Evolutionary conservation across 2,113 vertebrate species (phyloP).

Genomic region (Megalops atlanticus): DNA sequence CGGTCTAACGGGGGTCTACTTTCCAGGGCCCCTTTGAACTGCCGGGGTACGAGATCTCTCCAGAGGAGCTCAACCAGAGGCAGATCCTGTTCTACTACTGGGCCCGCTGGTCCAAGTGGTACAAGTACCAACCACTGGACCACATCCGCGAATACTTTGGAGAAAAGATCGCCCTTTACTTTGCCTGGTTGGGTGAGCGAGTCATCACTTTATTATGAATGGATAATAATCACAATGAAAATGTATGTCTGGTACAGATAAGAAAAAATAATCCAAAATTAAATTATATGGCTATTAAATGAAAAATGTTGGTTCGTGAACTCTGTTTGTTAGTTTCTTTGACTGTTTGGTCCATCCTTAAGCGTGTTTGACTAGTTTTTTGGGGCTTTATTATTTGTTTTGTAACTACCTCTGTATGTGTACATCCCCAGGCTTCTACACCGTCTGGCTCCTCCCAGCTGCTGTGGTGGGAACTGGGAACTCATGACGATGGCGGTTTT

Average conservation of each 20-base stretch:
- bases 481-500: constrained; percentile 71
- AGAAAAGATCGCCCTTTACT: constrained; percentile 68
- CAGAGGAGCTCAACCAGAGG: constrained; percentile 69
- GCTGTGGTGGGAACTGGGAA: constrained; percentile 71
- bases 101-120: constrained; percentile 77
- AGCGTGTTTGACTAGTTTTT: too few relatives aligned
- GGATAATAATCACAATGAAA: fast-evolving
- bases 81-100: constrained; percentile 74
- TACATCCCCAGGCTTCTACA: constrained; percentile 72
- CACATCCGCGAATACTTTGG: constrained; percentile 67
- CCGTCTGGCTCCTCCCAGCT: constrained; percentile 75
- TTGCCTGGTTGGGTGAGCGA: constrained; percentile 65
- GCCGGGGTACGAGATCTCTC: constrained; percentile 52
- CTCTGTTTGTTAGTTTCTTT: too few relatives aligned
- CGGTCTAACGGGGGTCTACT: neutral
- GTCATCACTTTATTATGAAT: neutral
- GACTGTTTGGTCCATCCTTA: neutral
- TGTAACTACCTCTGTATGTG: neutral
- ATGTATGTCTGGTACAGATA: neutral
- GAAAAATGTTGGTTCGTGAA: too few relatives aligned
- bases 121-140: constrained; percentile 76
- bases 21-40: constrained; percentile 67
- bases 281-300: too few relatives aligned
- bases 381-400: neutral
- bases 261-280: too few relatives aligned